These are phyloP conservation scores for Rhinogobius similis DNA, from an alignment of 2,113 vertebrate species.

Conservation along the genomic window DNA sequence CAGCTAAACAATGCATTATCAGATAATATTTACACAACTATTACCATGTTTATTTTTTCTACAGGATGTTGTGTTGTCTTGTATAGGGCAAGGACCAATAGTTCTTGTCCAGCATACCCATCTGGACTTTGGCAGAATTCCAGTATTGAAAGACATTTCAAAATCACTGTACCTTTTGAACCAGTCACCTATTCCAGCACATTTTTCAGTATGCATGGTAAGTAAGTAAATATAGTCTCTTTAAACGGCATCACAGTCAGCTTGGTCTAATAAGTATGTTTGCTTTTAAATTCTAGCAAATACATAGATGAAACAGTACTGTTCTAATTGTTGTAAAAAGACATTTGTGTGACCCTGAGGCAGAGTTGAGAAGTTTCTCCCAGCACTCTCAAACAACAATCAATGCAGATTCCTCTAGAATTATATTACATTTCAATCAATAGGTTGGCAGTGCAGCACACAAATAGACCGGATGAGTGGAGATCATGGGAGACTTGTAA, in stretches of 20 bases:
- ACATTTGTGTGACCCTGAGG: constrained; percentile 58
- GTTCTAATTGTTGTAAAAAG: not conserved
- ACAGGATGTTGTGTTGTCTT: constrained; percentile 76
- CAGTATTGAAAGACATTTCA: constrained; percentile 74
- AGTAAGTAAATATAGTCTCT: not conserved
- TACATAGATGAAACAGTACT: not conserved
- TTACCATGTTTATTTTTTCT: not conserved
- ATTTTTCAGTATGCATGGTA: constrained; percentile 79
- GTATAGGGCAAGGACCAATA: constrained; percentile 79
- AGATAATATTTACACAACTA: not conserved
- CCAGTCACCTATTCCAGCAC: constrained; percentile 76
- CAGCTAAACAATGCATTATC: not conserved
- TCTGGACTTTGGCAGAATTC: constrained; percentile 83
- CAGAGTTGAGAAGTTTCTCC: constrained; percentile 51
- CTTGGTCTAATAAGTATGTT: not conserved
- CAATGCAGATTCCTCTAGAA: constrained; percentile 60
- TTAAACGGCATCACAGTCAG: not conserved
- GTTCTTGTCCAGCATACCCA: constrained; percentile 67
- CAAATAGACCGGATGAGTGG: constrained; percentile 41
- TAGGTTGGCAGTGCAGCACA: constrained; percentile 49
- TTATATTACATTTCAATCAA: constrained; percentile 56
- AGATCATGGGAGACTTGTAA: constrained; percentile 24
- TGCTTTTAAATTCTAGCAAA: not conserved
- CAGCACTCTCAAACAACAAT: constrained; percentile 54
- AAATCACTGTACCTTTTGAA: constrained; percentile 79